phyloP scores from a whole-genome alignment of 2,888 invertebrate species.

The Podotricha telesiphe region DNA sequence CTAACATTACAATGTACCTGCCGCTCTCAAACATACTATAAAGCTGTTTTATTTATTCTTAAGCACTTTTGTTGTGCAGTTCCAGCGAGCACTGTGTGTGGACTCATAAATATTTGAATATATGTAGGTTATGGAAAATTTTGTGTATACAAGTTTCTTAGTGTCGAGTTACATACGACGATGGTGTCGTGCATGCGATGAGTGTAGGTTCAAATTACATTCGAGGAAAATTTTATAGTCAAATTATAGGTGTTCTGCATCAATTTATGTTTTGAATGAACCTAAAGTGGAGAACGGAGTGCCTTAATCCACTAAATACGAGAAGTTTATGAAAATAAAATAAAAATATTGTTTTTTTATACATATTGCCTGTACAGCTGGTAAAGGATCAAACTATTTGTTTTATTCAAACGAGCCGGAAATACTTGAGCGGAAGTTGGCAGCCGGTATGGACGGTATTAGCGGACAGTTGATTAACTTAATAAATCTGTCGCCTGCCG shows the following conservation, averaged over 20 bases:
- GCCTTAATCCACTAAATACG: not conserved
- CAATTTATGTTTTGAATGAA: no score
- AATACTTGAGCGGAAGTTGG: slow-evolving; percentile 21
- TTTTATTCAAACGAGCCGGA: slow-evolving; percentile 16
- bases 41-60: slow-evolving; percentile 26
- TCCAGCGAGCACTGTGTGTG: slow-evolving; percentile 2
- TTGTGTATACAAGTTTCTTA: not conserved
- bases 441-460: slow-evolving; percentile 2
- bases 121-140: slow-evolving; percentile 13
- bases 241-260: no score
- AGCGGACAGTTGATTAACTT: slow-evolving; percentile 21
- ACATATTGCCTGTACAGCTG: not conserved
- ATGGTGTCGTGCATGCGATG: no score
- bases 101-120: not conserved
- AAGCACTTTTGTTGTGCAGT: slow-evolving; percentile 27
- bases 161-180: no score
- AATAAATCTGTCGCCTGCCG: slow-evolving; percentile 21
- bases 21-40: slow-evolving; percentile 19
- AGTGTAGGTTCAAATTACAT: not conserved
- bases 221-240: not conserved
- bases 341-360: no score
- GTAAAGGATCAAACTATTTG: slow-evolving; percentile 13
- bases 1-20: slow-evolving; percentile 9
- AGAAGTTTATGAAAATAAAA: no score
- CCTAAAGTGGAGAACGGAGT: not conserved